Evolutionary conservation across 1,140 invertebrate species (phyloP).

Genomic region (Nixonia krombeini): DNA sequence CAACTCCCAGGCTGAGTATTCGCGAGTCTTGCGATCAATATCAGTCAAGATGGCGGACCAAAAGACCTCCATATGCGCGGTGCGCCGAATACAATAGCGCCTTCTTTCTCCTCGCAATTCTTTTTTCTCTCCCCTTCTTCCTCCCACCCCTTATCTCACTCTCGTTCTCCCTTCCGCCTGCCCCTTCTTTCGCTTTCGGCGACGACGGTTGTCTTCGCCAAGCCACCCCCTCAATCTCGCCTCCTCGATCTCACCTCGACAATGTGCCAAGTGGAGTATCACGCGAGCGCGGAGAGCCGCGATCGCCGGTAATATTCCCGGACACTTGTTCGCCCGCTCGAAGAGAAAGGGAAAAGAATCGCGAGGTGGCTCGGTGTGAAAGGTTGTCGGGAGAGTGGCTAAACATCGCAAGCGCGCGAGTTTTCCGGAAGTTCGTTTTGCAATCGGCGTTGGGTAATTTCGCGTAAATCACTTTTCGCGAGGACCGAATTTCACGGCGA

Average conservation of each 20-base stretch:
- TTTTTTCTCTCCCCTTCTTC: no score
- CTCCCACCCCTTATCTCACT: no score
- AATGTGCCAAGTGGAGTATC: conserved; percentile 23
- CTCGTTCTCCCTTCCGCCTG: no score
- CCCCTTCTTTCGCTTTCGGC: no score
- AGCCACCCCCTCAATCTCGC: conserved; percentile 45
- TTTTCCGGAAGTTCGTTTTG: conserved; percentile 16
- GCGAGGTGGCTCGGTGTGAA: no score
- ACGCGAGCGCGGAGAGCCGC: conserved; percentile 27
- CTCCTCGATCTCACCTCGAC: conserved; percentile 48
- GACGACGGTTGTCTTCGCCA: conserved; percentile 29
- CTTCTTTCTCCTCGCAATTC: conserved; percentile 45
- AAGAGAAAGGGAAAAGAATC: conserved; percentile 31
- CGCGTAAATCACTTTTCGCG: no score
- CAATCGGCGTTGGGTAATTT: no score
- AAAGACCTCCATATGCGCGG: conserved; percentile 61
- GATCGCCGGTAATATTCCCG: conserved; percentile 30
- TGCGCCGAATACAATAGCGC: conserved; percentile 65
- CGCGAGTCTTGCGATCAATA: conserved; percentile 71
- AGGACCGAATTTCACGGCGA: no score
- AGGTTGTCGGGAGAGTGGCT: conserved; percentile 6
- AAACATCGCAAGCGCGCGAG: conserved; percentile 23
- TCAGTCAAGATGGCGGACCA: conserved; percentile 70
- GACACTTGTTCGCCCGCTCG: conserved; percentile 26
- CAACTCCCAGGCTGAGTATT: conserved; percentile 61